These are phyloP conservation scores for Papilio polytes DNA, from an alignment of 1,140 invertebrate species.

Conservation along the genomic window DNA sequence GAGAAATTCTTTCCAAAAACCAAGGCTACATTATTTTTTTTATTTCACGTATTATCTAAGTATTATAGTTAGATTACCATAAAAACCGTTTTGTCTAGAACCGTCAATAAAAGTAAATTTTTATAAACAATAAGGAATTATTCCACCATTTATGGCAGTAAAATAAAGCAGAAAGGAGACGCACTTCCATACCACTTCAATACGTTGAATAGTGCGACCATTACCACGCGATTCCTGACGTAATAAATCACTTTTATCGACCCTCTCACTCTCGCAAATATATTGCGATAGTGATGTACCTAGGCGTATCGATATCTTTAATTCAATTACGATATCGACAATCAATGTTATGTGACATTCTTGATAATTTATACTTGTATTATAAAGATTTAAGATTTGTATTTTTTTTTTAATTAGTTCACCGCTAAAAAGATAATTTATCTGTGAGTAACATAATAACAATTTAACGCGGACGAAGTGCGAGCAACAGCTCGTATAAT, in stretches of 20 bases:
- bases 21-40: too few relatives aligned
- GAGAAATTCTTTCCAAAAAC: too few relatives aligned
- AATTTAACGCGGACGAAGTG: too few relatives aligned
- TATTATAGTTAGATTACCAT: background rate
- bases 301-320: background rate
- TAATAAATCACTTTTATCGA: slow-evolving; percentile 24
- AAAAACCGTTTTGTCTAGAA: background rate
- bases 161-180: background rate
- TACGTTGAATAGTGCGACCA: slow-evolving; percentile 1
- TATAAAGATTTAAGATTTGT: too few relatives aligned
- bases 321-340: background rate
- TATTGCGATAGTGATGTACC: slow-evolving; percentile 13
- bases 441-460: too few relatives aligned
- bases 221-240: background rate
- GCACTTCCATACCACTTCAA: slow-evolving; percentile 4
- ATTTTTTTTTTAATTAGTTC: too few relatives aligned
- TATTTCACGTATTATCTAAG: too few relatives aligned
- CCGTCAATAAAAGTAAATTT: background rate
- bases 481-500: too few relatives aligned
- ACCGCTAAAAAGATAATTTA: too few relatives aligned
- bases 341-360: background rate
- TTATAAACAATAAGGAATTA: background rate
- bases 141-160: background rate
- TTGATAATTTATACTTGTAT: background rate
- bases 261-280: background rate